Evolutionary conservation across 2,888 invertebrate genomes (phyloP), one percentile per base, ranked within the genome.

Genomic region (Linnaemya tessellans): DNA sequence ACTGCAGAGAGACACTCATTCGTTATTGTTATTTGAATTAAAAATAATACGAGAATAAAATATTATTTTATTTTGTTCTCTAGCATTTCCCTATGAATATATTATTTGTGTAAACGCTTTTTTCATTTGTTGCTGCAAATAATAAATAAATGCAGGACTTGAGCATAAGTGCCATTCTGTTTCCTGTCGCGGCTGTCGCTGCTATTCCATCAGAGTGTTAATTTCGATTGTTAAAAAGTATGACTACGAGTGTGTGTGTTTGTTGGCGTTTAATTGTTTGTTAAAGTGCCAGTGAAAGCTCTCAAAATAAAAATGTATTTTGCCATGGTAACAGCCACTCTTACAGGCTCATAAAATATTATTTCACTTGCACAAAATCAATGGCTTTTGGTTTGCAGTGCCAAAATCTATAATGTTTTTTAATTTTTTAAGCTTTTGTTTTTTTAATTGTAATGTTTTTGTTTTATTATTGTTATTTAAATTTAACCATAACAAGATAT

Each of bases 241-340:
- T 41, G 1, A 30, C 8, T 46, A n/a, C n/a, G 15, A 49, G 49
- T 2, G 13, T 9, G 22, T 65, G 20, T 78, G 58, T 25, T 20
- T 70, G 70, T 20, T 79, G 25, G 41, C 41, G 70, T 41, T 70
- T 30, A 62, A 79, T 62, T 51, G 60, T 79, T 70, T 79, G 51
- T 79, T 60, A 54, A 60, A 68, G 58, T 68, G 22, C 38, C 22
- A 22, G 38, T 60, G 22, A 78, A 49, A 68, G 58, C 68, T 58
- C 10, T 60, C 15, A 13, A 25, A 22, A 41, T 10, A 20, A 18
- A 18, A n/a, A 35, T n/a, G 38, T n/a, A n/a, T 35, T 5, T 43
- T 7, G 22, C 30, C 3, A 62, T 15, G 18, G n/a, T 11, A 22
- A 73, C 10, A 41, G 5, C 64, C 54, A 46, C 43, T 30, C 51